Evolutionary conservation across 2,797 vertebrate species (phyloP), one percentile per base, ranked within the genome.

Genomic region (Pagetopsis macropterus): DNA sequence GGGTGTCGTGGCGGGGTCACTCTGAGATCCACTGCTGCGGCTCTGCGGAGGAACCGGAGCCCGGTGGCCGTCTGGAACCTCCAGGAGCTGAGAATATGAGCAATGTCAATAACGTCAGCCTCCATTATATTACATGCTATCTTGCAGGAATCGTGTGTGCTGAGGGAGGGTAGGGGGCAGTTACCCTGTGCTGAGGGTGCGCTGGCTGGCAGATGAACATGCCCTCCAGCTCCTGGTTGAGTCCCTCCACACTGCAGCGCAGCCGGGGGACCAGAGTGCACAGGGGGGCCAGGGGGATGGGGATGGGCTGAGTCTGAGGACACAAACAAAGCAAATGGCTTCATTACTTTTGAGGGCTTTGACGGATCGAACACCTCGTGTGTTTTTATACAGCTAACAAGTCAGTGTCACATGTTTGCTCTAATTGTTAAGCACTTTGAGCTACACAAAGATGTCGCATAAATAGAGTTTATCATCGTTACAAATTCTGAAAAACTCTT

Each of bases 191-290:
- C 72, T 95, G 94, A 17, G 94, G 93, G n/a, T 95, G 93, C 0
- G 90, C 91, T 45, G 94, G 93, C 56, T 95, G 95, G 84, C 94
- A 95, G 89, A 96, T 94, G 84, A 97, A 97, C 61, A 94, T 95
- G 66, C 96, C 96, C 75, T 97, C 96, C 86, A 98, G 93, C 87
- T 98, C 97, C 84, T 96, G 96, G 89, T 96, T 97, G 49, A 97
- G 94, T 59, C 95, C 95, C 75, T 98, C 96, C 63, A 96, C 92
- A 48, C 96, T 97, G 87, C 94, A 94, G 50, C 95, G 93, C 79
- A 97, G 91, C 61, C 94, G 95, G 64, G 96, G 94, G 75, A 95
- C 95, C 79, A 96, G 88, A 9, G 92, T 93, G 19, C 84, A 91
- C 5, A 65, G 90, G 78, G 89, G 90, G 12, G 83, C 27, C 0